Percentiles rank a stretch among this genome's conserved stretches.
Evolutionary conservation across 1,140 invertebrate genomes (phyloP).

Genomic region (Lepidostoma basale): DNA sequence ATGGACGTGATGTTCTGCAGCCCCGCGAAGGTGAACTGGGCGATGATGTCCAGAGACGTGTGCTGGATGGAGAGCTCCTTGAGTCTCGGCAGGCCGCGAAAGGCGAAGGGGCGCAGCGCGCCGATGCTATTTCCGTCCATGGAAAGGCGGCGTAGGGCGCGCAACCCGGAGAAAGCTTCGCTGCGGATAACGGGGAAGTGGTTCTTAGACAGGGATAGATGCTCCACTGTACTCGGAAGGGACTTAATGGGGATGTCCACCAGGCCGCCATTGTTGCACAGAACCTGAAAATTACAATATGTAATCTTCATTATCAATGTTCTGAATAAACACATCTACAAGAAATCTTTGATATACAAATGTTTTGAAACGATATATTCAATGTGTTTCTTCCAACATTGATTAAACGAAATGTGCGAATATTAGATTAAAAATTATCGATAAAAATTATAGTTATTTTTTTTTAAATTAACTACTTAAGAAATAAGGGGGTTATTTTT

Average conservation of each 20-base stretch:
- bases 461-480: too few species aligned
- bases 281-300: slow-evolving; percentile 65
- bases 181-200: slow-evolving; percentile 76
- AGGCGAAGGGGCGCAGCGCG: slow-evolving; percentile 79
- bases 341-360: neutral
- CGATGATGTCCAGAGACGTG: slow-evolving; percentile 75
- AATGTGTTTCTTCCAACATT: too few species aligned
- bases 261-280: slow-evolving; percentile 83
- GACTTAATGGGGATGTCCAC: slow-evolving; percentile 75
- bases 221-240: slow-evolving; percentile 75
- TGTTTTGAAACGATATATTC: slow-evolving; percentile 7
- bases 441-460: too few species aligned
- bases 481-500: too few species aligned
- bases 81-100: slow-evolving; percentile 75
- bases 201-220: slow-evolving; percentile 81
- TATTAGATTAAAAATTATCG: too few species aligned
- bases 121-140: slow-evolving; percentile 82
- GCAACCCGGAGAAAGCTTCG: slow-evolving; percentile 77
- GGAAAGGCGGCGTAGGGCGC: slow-evolving; percentile 72
- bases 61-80: slow-evolving; percentile 81
- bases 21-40: slow-evolving; percentile 80
- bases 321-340: slow-evolving; percentile 34
- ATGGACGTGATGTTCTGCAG: slow-evolving; percentile 80
- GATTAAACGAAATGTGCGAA: too few species aligned
- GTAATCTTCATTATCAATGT: too few species aligned